These are phyloP conservation scores for Terrapene triunguis DNA, from an alignment of 2,113 vertebrate genomes.

Conservation along the genomic window DNA sequence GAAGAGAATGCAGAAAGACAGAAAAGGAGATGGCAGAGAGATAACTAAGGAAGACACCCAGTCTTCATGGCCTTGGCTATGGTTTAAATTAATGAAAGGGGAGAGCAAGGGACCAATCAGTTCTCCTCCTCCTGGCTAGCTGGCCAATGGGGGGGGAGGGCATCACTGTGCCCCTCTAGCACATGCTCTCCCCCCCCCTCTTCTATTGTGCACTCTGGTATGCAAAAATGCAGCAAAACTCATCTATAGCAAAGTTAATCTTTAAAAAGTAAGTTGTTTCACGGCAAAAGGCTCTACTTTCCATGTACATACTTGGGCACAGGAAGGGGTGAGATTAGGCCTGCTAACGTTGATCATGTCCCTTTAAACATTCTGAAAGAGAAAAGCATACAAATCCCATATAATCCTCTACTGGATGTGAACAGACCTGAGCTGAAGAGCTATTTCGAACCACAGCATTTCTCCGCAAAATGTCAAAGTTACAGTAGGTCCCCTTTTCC, in stretches of 20 bases:
- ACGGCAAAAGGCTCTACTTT: not conserved
- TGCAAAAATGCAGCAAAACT: not conserved
- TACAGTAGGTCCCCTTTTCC: not conserved
- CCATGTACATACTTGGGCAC: not conserved
- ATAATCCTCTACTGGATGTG: not conserved
- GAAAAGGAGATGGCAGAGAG: not conserved
- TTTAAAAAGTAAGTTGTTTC: not conserved
- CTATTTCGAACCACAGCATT: not conserved
- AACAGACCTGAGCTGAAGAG: not conserved
- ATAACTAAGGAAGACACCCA: not conserved
- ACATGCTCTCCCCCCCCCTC: too few species aligned
- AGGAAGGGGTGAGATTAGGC: not conserved
- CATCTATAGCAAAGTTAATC: fast-evolving
- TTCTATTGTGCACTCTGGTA: fast-evolving
- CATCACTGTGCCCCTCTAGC: too few species aligned
- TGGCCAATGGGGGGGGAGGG: too few species aligned
- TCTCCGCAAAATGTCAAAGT: not conserved
- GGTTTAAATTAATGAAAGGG: too few species aligned
- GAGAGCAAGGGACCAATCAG: too few species aligned
- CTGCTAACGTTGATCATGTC: not conserved
- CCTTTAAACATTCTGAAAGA: not conserved
- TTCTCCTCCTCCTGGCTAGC: too few species aligned
- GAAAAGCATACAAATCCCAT: fast-evolving
- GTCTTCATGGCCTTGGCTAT: not conserved
- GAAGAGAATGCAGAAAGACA: not conserved